Conservation (phyloP, 2,797 vertebrate genomes). For the Enteromius unitaeniatus region DNA sequence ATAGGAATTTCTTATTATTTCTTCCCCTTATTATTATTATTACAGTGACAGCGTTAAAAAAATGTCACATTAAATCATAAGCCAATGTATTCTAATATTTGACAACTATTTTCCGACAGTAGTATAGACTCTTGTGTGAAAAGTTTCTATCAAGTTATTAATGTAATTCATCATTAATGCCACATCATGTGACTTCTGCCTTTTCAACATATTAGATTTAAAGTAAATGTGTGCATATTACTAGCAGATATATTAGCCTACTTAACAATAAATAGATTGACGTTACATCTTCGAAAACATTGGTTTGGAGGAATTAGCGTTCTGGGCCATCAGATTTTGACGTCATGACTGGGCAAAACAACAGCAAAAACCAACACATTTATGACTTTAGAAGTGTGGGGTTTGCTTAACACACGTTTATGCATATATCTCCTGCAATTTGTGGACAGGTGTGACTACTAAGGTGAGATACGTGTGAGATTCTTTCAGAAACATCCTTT, state of each 20-base stretch:
- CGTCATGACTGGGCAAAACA: background rate
- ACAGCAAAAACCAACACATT: background rate
- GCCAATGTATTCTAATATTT: background rate
- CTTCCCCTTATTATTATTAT: background rate
- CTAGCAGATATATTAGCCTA: background rate
- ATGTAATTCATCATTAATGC: background rate
- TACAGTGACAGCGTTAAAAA: background rate
- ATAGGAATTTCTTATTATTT: background rate
- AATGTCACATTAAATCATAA: background rate
- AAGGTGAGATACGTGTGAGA: background rate
- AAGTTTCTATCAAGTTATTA: background rate
- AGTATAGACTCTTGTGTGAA: background rate
- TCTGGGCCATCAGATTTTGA: background rate
- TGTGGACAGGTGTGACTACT: slow-evolving; percentile 15
- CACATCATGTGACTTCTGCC: background rate
- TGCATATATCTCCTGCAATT: background rate
- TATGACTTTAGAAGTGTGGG: background rate
- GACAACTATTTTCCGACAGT: background rate
- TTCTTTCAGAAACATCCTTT: slow-evolving; percentile 17
- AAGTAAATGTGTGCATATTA: background rate
- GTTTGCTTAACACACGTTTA: background rate
- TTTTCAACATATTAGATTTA: background rate
- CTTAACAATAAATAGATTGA: background rate
- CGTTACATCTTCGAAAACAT: background rate
- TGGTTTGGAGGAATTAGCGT: too few species aligned